Evolutionary conservation across 2,888 invertebrate species (phyloP), one percentile per base, ranked within the genome.

Genomic region (Drosophila kuntzei): DNA sequence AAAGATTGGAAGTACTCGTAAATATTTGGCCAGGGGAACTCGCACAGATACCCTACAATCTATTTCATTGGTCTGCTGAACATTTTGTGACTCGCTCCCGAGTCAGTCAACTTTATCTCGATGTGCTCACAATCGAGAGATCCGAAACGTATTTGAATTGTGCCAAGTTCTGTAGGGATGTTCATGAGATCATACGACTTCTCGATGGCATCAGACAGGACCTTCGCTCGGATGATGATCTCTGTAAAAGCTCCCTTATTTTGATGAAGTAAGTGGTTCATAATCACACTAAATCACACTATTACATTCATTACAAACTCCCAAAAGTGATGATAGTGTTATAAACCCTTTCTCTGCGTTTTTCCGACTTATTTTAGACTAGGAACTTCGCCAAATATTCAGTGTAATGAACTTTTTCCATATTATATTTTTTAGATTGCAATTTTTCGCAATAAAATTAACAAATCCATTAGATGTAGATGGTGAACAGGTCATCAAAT

Each of bases 61-160:
- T 83, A 1, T 83, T 83, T 16, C 18, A 54, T n/a, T 83, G 82
- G 82, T 78, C 87, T 0, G 9, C 53, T 9, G 60, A 80, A 0
- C 18, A 63, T 32, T 83, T 83, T 34, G 0, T 47, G 7, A 4
- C 4, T 1, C 79, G 82, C 2, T 27, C 32, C 2, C 27, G 37
- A 0, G 7, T 68, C 1, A 76, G 51, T 36, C 71, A 70, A n/a
- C 18, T 81, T 4, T 87, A 87, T 49, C 50, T 87, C 7, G 76
- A 61, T 7, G 71, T 83, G 0, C 36, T 83, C 7, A 2, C 43
- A 11, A 51, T 50, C 14, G 81, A 84, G 20, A 50, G 50, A 7
- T n/a, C 34, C 8, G 0, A 18, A 0, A 12, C 46, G 3, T 71
- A 71, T 8, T 41, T 83, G 27, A 62, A 83, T 18, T 78, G 87